Evolutionary conservation across 2,113 vertebrate species (phyloP).

Genomic region (Hydrochoerus hydrochaeris): DNA sequence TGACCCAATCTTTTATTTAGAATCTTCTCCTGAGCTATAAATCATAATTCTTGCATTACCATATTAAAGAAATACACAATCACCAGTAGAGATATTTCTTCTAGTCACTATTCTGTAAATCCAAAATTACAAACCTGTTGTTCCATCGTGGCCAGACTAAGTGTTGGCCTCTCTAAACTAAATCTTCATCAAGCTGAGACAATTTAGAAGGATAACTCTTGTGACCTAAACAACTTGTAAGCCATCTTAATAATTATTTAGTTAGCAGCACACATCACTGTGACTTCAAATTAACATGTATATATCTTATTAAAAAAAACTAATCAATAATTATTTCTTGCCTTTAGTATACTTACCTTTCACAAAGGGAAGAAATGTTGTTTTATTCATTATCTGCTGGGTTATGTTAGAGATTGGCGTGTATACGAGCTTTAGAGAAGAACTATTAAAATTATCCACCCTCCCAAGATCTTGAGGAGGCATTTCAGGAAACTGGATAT

Average conservation of each 20-base stretch:
- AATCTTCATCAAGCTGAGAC: neutral
- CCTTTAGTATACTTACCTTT: constrained; percentile 58
- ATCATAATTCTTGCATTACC: neutral
- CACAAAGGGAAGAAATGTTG: constrained; percentile 68
- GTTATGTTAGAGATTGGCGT: constrained; percentile 76
- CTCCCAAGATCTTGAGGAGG: constrained; percentile 75
- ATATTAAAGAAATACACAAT: neutral
- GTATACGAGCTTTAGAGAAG: constrained; percentile 40
- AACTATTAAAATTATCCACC: constrained; percentile 69
- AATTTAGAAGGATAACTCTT: neutral
- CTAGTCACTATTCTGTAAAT: neutral
- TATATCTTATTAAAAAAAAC: neutral
- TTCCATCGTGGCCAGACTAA: neutral
- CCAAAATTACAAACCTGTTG: neutral
- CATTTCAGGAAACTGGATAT: fast-evolving
- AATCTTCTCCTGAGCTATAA: neutral
- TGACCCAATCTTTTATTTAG: neutral
- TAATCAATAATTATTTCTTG: neutral
- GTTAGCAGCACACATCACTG: neutral
- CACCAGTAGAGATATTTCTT: neutral
- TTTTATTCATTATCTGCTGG: constrained; percentile 80
- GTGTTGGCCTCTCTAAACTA: neutral
- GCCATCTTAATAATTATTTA: neutral
- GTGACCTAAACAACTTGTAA: neutral
- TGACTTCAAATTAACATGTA: neutral